phyloP scores from a whole-genome alignment of 2,888 invertebrate species.

The Tenthredo livida region DNA sequence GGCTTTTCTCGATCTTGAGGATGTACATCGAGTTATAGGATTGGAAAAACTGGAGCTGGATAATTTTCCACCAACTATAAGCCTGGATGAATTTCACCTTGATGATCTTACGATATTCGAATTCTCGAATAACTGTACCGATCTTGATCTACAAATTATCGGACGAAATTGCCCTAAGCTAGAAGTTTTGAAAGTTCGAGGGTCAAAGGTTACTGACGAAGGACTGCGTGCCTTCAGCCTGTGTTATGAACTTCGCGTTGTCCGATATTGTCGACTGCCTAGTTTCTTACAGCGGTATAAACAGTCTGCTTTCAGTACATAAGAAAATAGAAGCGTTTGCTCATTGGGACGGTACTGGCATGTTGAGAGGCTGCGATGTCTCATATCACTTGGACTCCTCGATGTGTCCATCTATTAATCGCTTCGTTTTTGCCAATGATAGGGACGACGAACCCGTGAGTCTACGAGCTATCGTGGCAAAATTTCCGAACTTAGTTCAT shows the following conservation, averaged over 20 bases:
- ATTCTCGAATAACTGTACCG: background rate
- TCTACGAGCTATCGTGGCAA: background rate
- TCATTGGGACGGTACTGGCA: background rate
- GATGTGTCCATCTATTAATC: background rate
- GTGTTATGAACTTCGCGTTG: constrained; percentile 16
- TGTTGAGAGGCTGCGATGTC: background rate
- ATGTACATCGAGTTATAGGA: background rate
- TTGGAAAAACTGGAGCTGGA: background rate
- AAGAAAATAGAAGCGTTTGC: constrained; percentile 19
- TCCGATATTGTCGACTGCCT: background rate
- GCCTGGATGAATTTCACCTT: background rate
- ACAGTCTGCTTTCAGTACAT: background rate
- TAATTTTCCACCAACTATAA: background rate
- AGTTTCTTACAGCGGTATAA: constrained; percentile 6
- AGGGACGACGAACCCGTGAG: no score
- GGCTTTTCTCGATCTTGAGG: background rate
- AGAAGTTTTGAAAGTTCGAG: background rate
- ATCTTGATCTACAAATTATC: constrained; percentile 4
- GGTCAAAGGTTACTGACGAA: background rate
- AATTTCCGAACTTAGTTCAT: constrained; percentile 18
- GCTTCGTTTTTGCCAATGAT: background rate
- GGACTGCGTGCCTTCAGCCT: background rate
- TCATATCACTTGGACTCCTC: background rate
- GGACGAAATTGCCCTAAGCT: constrained; percentile 14
- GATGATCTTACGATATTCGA: background rate